Percentiles rank a stretch among this genome's conserved stretches.
Conservation (phyloP, 2,888 invertebrate species). For the Tethea ocularis region DNA sequence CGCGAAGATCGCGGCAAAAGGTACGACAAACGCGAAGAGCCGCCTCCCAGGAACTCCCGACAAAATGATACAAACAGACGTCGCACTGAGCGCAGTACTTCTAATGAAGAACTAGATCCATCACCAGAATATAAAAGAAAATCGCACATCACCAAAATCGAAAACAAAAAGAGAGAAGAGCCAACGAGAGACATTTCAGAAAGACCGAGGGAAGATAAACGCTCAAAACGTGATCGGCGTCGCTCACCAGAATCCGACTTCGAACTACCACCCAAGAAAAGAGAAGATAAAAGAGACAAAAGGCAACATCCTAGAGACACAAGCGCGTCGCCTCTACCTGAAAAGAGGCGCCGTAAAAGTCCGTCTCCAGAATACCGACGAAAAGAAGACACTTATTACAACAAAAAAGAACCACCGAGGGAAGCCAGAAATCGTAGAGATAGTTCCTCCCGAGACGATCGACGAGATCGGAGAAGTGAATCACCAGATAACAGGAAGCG, state of each 20-base stretch:
- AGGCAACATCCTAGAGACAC: conserved; percentile 45
- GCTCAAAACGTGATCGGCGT: conserved; percentile 53
- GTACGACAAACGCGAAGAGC: conserved; percentile 67
- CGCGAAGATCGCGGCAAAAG: conserved; percentile 71
- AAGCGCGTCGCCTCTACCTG: conserved; percentile 63
- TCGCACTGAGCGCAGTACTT: conserved; percentile 57
- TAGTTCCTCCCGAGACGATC: conserved; percentile 48
- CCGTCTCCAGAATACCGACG: conserved; percentile 52
- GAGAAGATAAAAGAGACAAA: conserved; percentile 52
- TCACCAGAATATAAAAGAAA: conserved; percentile 60
- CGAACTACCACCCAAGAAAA: conserved; percentile 40
- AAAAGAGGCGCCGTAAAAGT: conserved; percentile 63
- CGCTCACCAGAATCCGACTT: conserved; percentile 56
- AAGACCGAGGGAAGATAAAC: conserved; percentile 42
- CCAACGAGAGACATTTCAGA: conserved; percentile 30
- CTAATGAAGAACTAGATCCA: conserved; percentile 44
- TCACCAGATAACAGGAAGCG: conserved; percentile 27
- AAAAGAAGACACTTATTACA: conserved; percentile 48
- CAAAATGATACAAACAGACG: conserved; percentile 44
- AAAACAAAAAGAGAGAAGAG: conserved; percentile 59
- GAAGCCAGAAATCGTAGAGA: conserved; percentile 39
- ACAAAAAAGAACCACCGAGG: conserved; percentile 34
- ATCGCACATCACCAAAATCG: conserved; percentile 66
- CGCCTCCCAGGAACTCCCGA: conserved; percentile 36
- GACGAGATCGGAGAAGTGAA: conserved; percentile 34